Evolutionary conservation across 2,797 vertebrate species (phyloP).

Genomic region (Helostoma temminkii): DNA sequence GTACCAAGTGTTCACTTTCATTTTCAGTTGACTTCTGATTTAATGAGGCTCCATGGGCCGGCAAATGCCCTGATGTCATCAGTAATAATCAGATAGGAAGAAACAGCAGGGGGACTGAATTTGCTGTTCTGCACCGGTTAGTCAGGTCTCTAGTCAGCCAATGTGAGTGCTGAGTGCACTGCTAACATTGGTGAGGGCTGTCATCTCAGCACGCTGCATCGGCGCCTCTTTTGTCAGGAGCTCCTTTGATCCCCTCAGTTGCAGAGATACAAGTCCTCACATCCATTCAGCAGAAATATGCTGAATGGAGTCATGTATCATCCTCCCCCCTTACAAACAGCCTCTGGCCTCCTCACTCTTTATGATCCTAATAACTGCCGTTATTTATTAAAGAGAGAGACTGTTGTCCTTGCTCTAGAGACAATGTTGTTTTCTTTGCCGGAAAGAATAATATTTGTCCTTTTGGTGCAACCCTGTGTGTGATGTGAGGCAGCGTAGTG

Average conservation of each 20-base stretch:
- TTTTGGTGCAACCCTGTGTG: conserved; percentile 54
- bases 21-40: conserved; percentile 66
- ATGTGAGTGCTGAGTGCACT: conserved; percentile 75
- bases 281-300: conserved; percentile 76
- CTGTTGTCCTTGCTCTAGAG: conserved; percentile 72
- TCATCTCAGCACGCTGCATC: conserved; percentile 77
- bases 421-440: conserved; percentile 73
- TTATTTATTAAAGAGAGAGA: conserved; percentile 78
- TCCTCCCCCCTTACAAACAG: conserved; percentile 64
- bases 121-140: conserved; percentile 71
- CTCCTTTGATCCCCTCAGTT: conserved; percentile 73
- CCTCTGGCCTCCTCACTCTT: conserved; percentile 69
- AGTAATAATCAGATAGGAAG: conserved; percentile 66
- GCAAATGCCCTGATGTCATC: conserved; percentile 72
- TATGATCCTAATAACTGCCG: conserved; percentile 72
- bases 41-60: conserved; percentile 70
- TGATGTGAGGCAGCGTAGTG: conserved; percentile 48
- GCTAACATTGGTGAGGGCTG: conserved; percentile 68
- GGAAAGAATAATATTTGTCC: conserved; percentile 72
- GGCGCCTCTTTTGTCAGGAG: conserved; percentile 76
- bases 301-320: conserved; percentile 79
- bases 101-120: conserved; percentile 54
- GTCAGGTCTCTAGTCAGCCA: conserved; percentile 69
- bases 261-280: conserved; percentile 74
- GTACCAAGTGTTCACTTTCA: conserved; percentile 52